phyloP scores from a whole-genome alignment of 2,113 vertebrate genomes.

The Hippocampus zosterae region DNA sequence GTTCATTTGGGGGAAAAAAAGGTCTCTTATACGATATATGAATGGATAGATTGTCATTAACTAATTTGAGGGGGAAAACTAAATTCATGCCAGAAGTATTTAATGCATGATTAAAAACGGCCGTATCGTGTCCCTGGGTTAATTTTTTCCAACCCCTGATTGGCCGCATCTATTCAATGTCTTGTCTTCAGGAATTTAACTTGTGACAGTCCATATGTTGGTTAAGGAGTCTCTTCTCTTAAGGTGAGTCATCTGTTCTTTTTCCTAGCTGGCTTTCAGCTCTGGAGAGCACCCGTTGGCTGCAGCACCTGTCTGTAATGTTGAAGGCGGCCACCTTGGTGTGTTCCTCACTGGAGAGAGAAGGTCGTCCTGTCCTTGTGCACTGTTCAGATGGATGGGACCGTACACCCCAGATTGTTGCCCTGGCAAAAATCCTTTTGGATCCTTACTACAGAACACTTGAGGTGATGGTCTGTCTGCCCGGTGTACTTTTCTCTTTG shows the following conservation, averaged over 20 bases:
- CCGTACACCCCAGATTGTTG: slow-evolving; percentile 93
- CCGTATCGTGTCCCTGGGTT: too few species aligned
- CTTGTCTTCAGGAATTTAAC: not conserved
- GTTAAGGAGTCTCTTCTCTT: not conserved
- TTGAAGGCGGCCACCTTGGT: slow-evolving; percentile 92
- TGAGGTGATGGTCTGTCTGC: slow-evolving; percentile 73
- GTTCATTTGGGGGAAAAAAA: too few species aligned
- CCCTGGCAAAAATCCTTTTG: slow-evolving; percentile 88
- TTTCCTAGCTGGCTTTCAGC: slow-evolving; percentile 90
- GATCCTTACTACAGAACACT: slow-evolving; percentile 96
- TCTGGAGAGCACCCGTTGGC: slow-evolving; percentile 95
- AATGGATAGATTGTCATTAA: too few species aligned
- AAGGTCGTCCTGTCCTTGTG: slow-evolving; percentile 90
- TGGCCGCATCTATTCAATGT: slow-evolving; percentile 2
- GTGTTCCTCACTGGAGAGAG: slow-evolving; percentile 86
- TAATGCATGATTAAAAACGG: too few species aligned
- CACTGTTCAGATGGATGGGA: slow-evolving; percentile 98
- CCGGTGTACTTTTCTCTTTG: not conserved
- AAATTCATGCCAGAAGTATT: too few species aligned
- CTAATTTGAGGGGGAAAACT: too few species aligned
- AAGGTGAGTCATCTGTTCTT: not conserved
- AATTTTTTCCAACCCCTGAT: too few species aligned
- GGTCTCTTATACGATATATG: too few species aligned
- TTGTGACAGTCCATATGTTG: not conserved
- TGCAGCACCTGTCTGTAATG: slow-evolving; percentile 97